Evolutionary conservation across 2,113 vertebrate genomes (phyloP).

Genomic region (Psammodynastes pulverulentus): DNA sequence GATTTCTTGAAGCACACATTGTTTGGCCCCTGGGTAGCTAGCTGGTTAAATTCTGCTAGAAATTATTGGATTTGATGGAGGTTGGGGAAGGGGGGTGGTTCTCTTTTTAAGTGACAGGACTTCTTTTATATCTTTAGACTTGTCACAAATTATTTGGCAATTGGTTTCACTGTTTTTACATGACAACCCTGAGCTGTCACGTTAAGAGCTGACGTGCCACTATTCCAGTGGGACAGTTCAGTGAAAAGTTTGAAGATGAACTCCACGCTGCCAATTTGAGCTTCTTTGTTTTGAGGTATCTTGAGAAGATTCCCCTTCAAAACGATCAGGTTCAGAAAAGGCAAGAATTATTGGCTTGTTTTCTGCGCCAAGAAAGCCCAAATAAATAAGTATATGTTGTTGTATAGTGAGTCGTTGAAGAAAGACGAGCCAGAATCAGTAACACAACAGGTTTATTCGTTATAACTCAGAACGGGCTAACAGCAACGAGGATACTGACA

Average conservation of each 20-base stretch:
- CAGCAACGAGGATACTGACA: no score
- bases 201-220: conserved; percentile 12
- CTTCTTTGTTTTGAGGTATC: not conserved
- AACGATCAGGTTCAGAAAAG: not conserved
- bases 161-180: conserved; percentile 21
- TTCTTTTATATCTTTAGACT: conserved; percentile 26
- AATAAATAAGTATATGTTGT: not conserved
- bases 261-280: not conserved
- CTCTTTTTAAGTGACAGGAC: conserved; percentile 5
- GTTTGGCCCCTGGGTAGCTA: conserved; percentile 3
- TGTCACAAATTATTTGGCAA: conserved; percentile 30
- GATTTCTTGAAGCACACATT: conserved; percentile 15
- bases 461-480: no score
- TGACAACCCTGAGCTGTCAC: conserved; percentile 20
- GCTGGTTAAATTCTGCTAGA: not conserved
- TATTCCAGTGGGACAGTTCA: conserved; percentile 24
- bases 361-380: not conserved
- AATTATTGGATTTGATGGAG: not conserved
- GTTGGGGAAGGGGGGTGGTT: not conserved
- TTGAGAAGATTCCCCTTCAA: not conserved
- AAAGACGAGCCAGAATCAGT: no score
- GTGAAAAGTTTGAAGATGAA: conserved; percentile 10
- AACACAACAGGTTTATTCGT: no score
- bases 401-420: no score
- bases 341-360: not conserved